phyloP scores from a whole-genome alignment of 2,888 invertebrate species.

The Julus scandinavius region DNA sequence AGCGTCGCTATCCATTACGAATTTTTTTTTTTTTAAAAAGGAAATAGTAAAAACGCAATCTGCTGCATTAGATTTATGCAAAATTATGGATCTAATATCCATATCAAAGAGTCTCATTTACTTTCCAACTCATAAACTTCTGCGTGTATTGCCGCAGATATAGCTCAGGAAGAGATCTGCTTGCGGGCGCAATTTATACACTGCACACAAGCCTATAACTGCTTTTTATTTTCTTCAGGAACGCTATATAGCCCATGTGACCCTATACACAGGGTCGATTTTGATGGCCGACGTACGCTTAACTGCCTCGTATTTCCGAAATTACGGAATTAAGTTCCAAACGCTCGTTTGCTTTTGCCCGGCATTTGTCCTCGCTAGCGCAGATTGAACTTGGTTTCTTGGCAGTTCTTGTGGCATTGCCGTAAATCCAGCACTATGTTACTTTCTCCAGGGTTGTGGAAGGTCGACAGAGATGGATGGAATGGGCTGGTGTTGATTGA shows the following conservation, averaged over 20 bases:
- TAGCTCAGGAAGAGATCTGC: not conserved
- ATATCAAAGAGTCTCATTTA: slow-evolving; percentile 5
- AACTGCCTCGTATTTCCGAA: not conserved
- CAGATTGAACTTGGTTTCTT: too few species aligned
- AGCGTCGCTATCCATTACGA: not conserved
- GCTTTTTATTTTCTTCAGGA: not conserved
- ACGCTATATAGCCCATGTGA: not conserved
- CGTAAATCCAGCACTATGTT: not conserved
- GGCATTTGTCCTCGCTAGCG: not conserved
- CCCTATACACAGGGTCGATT: not conserved
- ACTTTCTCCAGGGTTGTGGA: not conserved
- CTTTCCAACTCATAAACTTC: slow-evolving; percentile 10
- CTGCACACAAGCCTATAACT: not conserved
- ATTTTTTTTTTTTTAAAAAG: not conserved
- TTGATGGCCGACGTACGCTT: not conserved
- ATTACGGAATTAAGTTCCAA: not conserved
- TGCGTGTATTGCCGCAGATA: not conserved
- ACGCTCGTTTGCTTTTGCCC: not conserved
- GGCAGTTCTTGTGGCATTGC: not conserved
- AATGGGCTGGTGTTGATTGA: slow-evolving; percentile 20
- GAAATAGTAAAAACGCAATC: not conserved
- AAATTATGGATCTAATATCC: not conserved
- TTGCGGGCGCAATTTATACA: not conserved
- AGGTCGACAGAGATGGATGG: slow-evolving; percentile 33
- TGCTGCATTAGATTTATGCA: not conserved